Base-by-base conservation (phyloP, 2,797 vertebrate genomes). In the Trichosurus vulpecula region DNA sequence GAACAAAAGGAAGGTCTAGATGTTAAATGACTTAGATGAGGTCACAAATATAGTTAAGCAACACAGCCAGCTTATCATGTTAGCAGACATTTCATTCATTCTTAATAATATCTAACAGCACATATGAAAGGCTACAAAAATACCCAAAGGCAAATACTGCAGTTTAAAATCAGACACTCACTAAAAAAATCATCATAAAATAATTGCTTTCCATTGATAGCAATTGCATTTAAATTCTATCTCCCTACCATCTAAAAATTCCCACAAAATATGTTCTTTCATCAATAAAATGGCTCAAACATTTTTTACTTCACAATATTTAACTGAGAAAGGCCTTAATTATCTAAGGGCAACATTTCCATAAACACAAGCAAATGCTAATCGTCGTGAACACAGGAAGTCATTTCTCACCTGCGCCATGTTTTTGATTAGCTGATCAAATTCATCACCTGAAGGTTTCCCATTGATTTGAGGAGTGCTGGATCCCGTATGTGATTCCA, bases 351-450 rank as follows among this genome's bases (percentile, higher is more conserved):
- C 5, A 61, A 91, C 5, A 81, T 4, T 95, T 47, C 29, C 74
- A 81, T 92, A 55, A 92, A 56, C 31, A 89, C 2, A 31, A 51
- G 41, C 25, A n/a, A 0, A 54, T 58, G 54, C 41, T 93, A 90
- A 90, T 52, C 6, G 25, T 87, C 90, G 57, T 3, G 94, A 95
- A 95, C 0, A 90, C 12, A 93, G 95, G n/a, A 94, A 94, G 53
- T 35, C 0, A 27, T 94, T 25, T 95, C 97, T 95, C 98, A 99
- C 99, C 99, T 99, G 99, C 53, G 99, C 99, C 99, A 99, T 99
- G 95, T 98, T 99, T 94, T 99, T 99, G 94, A 99, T 99, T 57
- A 99, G 97, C 47, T 98, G 98, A 92, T 99, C 99, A 95, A 99
- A 99, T 61, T 99, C 99, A 90, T 99, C 99, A 90, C 97, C 97